phyloP scores from a whole-genome alignment of 2,113 vertebrate species.

The Riparia riparia region DNA sequence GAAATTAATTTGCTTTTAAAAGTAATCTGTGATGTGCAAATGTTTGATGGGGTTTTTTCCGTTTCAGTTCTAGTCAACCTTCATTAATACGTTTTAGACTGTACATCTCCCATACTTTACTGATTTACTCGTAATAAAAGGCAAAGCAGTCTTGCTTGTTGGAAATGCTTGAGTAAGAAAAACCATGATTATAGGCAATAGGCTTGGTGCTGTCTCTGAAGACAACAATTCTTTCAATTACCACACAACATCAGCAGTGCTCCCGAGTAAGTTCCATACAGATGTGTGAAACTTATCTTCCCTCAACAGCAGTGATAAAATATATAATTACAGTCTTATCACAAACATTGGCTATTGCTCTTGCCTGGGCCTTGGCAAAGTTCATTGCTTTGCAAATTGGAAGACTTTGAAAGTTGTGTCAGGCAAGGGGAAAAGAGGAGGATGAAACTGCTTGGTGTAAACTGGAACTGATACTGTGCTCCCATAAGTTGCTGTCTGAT shows the following conservation, averaged over 20 bases:
- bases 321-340: background rate
- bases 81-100: conserved; percentile 68
- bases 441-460: background rate
- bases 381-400: background rate
- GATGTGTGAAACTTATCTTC: background rate
- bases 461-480: background rate
- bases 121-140: conserved; percentile 58
- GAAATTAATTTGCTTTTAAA: conserved; percentile 6
- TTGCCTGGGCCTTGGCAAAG: background rate
- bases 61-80: conserved; percentile 36
- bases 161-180: conserved; percentile 63
- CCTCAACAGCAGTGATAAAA: background rate
- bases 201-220: conserved; percentile 48
- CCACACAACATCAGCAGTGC: conserved; percentile 38
- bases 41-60: background rate
- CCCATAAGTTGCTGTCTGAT: background rate
- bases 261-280: conserved; percentile 57
- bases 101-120: conserved; percentile 53
- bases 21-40: background rate
- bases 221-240: conserved; percentile 61
- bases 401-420: background rate
- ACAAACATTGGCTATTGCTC: background rate
- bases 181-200: conserved; percentile 20
- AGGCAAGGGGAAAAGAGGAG: background rate
- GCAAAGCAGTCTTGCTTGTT: conserved; percentile 61